Evolutionary conservation across 2,797 vertebrate genomes (phyloP), one percentile per base, ranked within the genome.

Genomic region (Megaceryle alcyon): DNA sequence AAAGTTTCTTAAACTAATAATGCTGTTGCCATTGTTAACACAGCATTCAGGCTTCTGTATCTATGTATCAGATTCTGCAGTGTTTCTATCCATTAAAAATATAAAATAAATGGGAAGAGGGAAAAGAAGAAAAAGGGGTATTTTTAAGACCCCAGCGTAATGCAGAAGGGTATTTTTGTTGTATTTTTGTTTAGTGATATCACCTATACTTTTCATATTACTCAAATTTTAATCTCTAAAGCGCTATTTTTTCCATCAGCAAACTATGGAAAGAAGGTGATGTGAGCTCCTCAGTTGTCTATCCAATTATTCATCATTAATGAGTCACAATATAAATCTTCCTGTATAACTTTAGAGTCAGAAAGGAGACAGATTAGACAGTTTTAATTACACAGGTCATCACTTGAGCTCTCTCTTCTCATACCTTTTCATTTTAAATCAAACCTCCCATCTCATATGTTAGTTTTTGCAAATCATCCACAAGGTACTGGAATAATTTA

Each of bases 401-500:
- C 39, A 14, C 43, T 75, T 21, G 68, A 90, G 60, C 57, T 29
- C 49, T 59, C 21, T 29, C 41, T 66, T 33, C 46, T 54, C 35
- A 22, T 33, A 20, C 3, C 10, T 37, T 23, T 65, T 61, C 19
- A 9, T 46, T 83, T 65, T 49, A 83, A 84, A n/a, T 23, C 84
- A 71, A 83, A 57, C 39, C 76, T 82, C 64, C 19, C 1, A 6
- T 65, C 72, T 70, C 68, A 56, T 81, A 25, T 1, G 8, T 64
- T 46, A n/a, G 51, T 72, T 88, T 94, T 90, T 21, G 35, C 90
- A 89, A 53, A 84, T 22, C 75, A 44, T 48, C 76, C 90, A 4
- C 4, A 10, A 86, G 93, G 82, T 84, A 77, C 68, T 64, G 92
- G 92, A 83, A 91, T 63, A 44, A 16, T 88, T 96, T 92, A 85